Percentiles rank a stretch among this genome's conserved stretches.
phyloP scores from a whole-genome alignment of 2,888 invertebrate species.

The Perizoma flavofasciatum region DNA sequence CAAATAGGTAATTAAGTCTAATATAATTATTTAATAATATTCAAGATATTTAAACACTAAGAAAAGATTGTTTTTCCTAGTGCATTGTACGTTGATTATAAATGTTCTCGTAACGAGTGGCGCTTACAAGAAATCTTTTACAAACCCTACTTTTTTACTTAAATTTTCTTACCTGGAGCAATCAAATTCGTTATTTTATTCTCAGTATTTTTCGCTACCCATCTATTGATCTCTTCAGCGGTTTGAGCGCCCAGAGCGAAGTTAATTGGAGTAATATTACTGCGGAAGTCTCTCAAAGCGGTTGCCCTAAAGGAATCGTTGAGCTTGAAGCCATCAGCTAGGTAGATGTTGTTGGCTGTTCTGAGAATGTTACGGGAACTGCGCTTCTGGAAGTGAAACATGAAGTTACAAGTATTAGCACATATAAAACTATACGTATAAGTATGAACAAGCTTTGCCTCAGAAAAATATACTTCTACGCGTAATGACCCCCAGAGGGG shows the following conservation, averaged over 20 bases:
- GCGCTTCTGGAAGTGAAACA: conserved; percentile 57
- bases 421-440: background rate
- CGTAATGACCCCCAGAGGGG: too few species aligned
- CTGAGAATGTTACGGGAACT: conserved; percentile 61
- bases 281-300: conserved; percentile 74
- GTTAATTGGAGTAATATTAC: conserved; percentile 82
- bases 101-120: background rate
- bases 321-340: conserved; percentile 59
- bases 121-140: too few species aligned
- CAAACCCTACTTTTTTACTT: too few species aligned
- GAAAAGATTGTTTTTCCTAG: too few species aligned
- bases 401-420: background rate
- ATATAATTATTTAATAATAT: too few species aligned
- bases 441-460: background rate
- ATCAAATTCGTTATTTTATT: conserved; percentile 86
- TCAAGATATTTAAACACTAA: too few species aligned
- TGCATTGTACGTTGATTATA: too few species aligned
- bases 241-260: conserved; percentile 77
- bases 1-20: background rate
- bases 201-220: conserved; percentile 87
- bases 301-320: conserved; percentile 55
- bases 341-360: conserved; percentile 67
- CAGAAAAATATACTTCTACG: too few species aligned
- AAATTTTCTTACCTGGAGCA: conserved; percentile 72
- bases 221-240: conserved; percentile 86